Evolutionary conservation across 2,888 invertebrate species (phyloP), one percentile per base, ranked within the genome.

Genomic region (Noctua janthe): DNA sequence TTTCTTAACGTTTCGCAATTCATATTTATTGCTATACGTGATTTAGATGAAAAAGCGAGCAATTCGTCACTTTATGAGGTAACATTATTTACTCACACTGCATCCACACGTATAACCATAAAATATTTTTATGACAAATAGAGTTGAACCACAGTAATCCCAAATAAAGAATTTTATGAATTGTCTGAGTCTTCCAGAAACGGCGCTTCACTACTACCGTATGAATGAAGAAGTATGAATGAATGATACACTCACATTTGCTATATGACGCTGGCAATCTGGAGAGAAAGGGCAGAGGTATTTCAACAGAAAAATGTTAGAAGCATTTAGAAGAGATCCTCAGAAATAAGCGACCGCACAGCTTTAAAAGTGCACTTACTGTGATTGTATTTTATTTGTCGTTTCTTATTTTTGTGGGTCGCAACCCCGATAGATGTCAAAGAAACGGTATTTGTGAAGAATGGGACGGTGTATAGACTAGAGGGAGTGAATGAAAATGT

Each of bases 381-480:
- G 83, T 92, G 94, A 94, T 94, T 94, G 93, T 93, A 91, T 90
- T 92, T 90, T 90, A 91, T 91, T 92, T 91, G 89, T 90, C 84
- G 82, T 89, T 88, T 90, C 89, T 89, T 91, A 90, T 92, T 86
- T 85, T 89, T 90, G 89, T 90, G 83, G 86, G 80, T 82, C 88
- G 87, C 78, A 87, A 87, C 80, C 82, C 84, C 83, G 81, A 84
- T 86, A 79, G 82, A 85, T 83, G 85, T 87, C 89, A 87, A 90
- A 90, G 83, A 85, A 88, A 83, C 66, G 70, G 78, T 84, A 87
- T 84, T 87, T 89, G 82, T 81, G 74, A 77, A 81, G 80, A 87
- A 83, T 86, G 62, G 15, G 29, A 76, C 73, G 76, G 59, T 75
- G 71, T 71, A 78, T 5, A 69, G 43, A 69, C 78, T 83, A 71